Conservation (phyloP, 2,888 invertebrate species). For the Tryphoninae sp. region DNA sequence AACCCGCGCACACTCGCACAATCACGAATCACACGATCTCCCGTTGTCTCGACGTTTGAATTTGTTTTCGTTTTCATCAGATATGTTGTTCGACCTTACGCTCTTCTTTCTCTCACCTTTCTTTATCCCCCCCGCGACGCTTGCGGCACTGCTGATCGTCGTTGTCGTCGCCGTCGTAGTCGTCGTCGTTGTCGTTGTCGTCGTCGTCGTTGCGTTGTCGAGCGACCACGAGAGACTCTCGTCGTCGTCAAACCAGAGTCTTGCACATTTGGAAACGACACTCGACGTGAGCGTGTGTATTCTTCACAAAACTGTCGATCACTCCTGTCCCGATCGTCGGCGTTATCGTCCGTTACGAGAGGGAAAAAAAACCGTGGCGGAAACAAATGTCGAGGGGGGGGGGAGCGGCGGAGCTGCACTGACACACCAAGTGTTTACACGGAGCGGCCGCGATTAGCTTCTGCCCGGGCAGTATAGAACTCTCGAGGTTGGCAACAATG, state of each 20-base stretch:
- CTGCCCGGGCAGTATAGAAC: constrained; percentile 56
- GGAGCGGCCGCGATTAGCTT: constrained; percentile 54
- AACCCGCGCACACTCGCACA: constrained; percentile 67
- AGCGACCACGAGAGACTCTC: neutral
- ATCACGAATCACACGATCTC: constrained; percentile 17
- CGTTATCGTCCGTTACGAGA: constrained; percentile 7
- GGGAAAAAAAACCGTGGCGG: constrained; percentile 1
- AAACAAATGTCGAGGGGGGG: constrained; percentile 6
- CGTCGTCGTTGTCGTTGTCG: constrained; percentile 28
- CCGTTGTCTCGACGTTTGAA: constrained; percentile 5
- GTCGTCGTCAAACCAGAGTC: constrained; percentile 18
- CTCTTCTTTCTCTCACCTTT: neutral
- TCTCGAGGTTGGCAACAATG: constrained; percentile 59
- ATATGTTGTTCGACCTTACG: neutral
- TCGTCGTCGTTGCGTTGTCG: constrained; percentile 15
- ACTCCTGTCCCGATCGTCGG: neutral
- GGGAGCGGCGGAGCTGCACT: constrained; percentile 39
- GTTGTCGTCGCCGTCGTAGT: constrained; percentile 18
- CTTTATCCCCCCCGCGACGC: neutral
- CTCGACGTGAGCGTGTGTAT: constrained; percentile 4
- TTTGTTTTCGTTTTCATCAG: constrained; percentile 2
- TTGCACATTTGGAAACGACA: constrained; percentile 24
- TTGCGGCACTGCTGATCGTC: neutral
- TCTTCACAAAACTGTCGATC: neutral
- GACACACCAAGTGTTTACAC: constrained; percentile 64